phyloP scores from a whole-genome alignment of 1,140 invertebrate species.

The Aphis gossypii region DNA sequence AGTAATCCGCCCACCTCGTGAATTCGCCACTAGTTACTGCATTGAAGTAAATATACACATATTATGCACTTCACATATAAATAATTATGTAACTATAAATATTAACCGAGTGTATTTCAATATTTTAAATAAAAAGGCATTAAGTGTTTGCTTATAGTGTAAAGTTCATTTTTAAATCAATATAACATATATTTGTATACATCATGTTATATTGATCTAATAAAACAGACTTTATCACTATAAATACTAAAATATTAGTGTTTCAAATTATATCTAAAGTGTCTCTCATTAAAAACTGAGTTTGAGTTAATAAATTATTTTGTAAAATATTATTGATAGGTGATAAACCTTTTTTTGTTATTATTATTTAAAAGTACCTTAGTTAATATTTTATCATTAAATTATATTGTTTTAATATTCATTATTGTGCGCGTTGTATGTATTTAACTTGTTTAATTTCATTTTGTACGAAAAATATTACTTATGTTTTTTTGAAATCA shows the following conservation, averaged over 20 bases:
- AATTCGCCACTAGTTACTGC: not conserved
- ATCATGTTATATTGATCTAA: not conserved
- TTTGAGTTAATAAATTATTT: no score
- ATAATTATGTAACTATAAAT: not conserved
- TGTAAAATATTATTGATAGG: no score
- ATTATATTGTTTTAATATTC: no score
- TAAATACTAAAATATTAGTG: no score
- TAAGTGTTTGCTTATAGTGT: not conserved
- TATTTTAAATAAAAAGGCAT: not conserved
- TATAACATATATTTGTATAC: not conserved
- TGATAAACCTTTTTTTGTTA: no score
- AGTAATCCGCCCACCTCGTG: not conserved
- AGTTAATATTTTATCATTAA: no score
- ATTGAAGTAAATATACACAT: not conserved
- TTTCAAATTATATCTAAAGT: no score
- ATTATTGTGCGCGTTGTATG: no score
- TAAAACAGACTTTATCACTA: no score
- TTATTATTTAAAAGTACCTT: no score
- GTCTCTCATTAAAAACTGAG: no score
- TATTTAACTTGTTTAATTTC: not conserved
- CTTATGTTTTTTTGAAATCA: not conserved
- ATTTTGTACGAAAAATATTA: not conserved
- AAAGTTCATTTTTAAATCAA: not conserved
- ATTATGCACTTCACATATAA: no score
- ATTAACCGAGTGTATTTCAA: not conserved